Base-by-base conservation (phyloP, 92 coral and sea anemone species). In the Actinostola sp. region DNA sequence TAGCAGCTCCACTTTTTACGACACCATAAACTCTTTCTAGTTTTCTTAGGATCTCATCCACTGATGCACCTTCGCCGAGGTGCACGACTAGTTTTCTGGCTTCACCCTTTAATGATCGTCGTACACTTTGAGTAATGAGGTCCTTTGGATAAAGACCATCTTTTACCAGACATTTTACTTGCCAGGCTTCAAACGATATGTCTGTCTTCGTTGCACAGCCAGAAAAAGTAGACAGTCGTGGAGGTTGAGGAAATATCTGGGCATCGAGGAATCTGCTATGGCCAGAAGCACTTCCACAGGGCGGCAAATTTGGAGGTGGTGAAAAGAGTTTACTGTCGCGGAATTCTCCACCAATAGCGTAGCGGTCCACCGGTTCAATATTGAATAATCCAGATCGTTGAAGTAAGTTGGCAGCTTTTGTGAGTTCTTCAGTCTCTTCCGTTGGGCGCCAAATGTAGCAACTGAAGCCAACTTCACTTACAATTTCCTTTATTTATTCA, bases 101-200 rank as follows among this genome's bases (percentile, higher is more conserved):
- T 30, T 65, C 56, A 25, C 71, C 71, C 56, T 43, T 65, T 28
- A 65, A 44, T 25, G 71, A 65, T 12, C 56, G 71, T 36, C 56
- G 56, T 25, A 65, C 71, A 26, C 54, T 46, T 29, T 65, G 71
- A 16, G 41, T 28, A 15, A 65, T 26, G 15, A 65, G 43, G 27
- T 65, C 71, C 24, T 48, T 65, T 17, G 43, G 71, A 30, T 65
- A 65, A 26, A 42, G 17, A 32, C 45, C 41, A 43, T 65, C 56
- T 44, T 31, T 36, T 21, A 65, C 23, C n/a, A 65, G 71, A 31
- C 71, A 65, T 29, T 44, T 65, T 0, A 65, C 71, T 65, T 41
- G n/a, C 71, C 71, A 65, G 20, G 55, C 38, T 28, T 65, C 71
- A 44, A 65, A 41, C 10, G 51, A 21, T 13, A 65, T 53, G 13